Conservation (phyloP, 2,113 vertebrate species). For the Fukomys damarensis region DNA sequence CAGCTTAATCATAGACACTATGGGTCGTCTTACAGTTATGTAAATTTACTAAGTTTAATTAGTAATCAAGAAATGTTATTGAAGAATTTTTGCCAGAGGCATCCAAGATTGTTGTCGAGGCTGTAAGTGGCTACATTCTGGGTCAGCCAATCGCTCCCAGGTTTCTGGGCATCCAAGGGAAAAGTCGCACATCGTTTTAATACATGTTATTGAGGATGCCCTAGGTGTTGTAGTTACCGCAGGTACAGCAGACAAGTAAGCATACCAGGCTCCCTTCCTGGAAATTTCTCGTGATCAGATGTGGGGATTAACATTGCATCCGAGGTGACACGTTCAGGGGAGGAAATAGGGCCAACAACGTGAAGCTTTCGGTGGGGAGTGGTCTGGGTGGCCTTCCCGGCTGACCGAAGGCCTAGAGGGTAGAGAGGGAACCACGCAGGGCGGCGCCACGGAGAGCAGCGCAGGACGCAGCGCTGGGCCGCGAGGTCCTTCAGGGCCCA, state of each 20-base stretch:
- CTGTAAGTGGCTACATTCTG: not conserved
- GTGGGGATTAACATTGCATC: not conserved
- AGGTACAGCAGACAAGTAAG: not conserved
- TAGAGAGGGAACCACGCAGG: not conserved
- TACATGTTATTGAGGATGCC: not conserved
- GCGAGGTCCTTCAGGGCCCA: too few relatives aligned
- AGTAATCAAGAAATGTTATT: not conserved
- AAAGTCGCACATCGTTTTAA: conserved; percentile 12
- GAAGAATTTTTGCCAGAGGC: not conserved
- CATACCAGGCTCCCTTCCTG: not conserved
- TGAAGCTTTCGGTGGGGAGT: not conserved
- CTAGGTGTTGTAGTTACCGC: not conserved
- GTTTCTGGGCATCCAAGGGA: not conserved
- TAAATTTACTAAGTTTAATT: not conserved
- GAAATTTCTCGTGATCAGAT: too few relatives aligned
- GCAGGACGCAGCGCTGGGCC: too few relatives aligned
- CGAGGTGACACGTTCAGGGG: rapidly evolving
- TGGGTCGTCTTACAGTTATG: not conserved
- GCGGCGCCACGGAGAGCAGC: not conserved
- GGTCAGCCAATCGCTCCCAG: not conserved
- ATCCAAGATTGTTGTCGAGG: not conserved
- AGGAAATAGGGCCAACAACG: not conserved
- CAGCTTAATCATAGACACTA: not conserved
- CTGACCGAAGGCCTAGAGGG: not conserved
- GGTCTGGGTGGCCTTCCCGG: too few relatives aligned